These are phyloP conservation scores for Drosophila ficusphila DNA, from an alignment of 1,140 invertebrate genomes.

Conservation along the genomic window DNA sequence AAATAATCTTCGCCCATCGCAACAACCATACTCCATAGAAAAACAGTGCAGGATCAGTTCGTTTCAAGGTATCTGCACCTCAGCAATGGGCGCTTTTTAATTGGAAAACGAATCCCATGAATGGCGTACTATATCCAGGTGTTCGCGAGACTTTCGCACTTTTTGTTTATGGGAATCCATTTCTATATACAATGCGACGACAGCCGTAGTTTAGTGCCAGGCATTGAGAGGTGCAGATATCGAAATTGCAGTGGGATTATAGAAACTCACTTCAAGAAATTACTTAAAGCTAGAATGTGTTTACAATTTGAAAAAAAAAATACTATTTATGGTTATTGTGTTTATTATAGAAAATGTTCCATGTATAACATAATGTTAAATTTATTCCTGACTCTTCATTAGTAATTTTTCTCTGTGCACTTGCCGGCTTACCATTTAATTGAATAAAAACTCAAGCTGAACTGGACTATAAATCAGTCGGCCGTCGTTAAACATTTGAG, in stretches of 20 bases:
- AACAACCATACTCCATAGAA: neutral
- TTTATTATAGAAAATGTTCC: too few relatives aligned
- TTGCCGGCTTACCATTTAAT: neutral
- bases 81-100: neutral
- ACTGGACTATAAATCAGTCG: constrained; percentile 7
- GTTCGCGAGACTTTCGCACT: constrained; percentile 4
- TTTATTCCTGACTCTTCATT: neutral
- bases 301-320: neutral
- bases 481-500: neutral
- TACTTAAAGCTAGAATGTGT: neutral
- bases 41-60: neutral
- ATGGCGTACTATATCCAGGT: constrained; percentile 9
- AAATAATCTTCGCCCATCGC: neutral
- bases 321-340: too few relatives aligned
- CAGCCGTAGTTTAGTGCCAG: constrained; percentile 12
- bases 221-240: constrained; percentile 6
- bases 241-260: too few relatives aligned
- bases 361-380: too few relatives aligned
- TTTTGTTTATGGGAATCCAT: constrained; percentile 26
- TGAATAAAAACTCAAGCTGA: constrained; percentile 6
- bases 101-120: constrained; percentile 6
- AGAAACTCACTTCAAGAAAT: neutral
- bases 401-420: constrained; percentile 2
- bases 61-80: neutral
- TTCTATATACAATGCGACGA: constrained; percentile 4